These are phyloP conservation scores for Microcebus tavaratra DNA, from an alignment of 2,113 vertebrate species.

Conservation along the genomic window DNA sequence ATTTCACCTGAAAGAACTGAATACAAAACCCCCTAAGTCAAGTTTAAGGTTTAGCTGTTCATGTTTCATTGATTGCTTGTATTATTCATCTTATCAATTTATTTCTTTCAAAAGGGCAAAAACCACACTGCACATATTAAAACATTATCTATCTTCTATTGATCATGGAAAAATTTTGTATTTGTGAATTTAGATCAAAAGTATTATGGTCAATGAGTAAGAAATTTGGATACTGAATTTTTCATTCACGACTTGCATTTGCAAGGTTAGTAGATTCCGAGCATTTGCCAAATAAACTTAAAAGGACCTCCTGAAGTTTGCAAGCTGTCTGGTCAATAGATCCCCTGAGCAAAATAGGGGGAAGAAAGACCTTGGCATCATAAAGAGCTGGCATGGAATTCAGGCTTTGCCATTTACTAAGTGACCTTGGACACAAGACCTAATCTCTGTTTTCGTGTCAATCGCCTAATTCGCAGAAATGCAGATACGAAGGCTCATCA, in stretches of 20 bases:
- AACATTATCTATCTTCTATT: not conserved
- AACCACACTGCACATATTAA: not conserved
- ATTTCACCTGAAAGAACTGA: not conserved
- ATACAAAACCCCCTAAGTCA: not conserved
- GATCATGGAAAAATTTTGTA: not conserved
- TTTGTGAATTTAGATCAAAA: not conserved
- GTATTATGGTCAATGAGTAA: not conserved
- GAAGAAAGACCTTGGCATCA: not conserved
- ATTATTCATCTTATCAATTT: not conserved
- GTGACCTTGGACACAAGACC: not conserved
- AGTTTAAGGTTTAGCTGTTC: not conserved
- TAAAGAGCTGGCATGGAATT: accelerated
- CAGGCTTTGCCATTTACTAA: not conserved
- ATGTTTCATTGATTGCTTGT: not conserved
- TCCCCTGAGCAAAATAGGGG: not conserved
- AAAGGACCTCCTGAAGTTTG: not conserved
- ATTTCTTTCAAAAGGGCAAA: not conserved
- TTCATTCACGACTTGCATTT: not conserved
- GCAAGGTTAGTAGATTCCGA: not conserved
- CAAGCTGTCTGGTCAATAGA: not conserved
- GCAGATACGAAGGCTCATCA: not conserved
- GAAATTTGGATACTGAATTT: not conserved
- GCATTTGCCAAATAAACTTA: not conserved
- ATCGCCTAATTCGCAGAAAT: not conserved
- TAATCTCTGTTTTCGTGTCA: not conserved